A percentile compares a stretch with the other conserved stretches of the same genome.
Conservation (phyloP, 2,888 invertebrate species). For the Cheilosia vernalis region DNA sequence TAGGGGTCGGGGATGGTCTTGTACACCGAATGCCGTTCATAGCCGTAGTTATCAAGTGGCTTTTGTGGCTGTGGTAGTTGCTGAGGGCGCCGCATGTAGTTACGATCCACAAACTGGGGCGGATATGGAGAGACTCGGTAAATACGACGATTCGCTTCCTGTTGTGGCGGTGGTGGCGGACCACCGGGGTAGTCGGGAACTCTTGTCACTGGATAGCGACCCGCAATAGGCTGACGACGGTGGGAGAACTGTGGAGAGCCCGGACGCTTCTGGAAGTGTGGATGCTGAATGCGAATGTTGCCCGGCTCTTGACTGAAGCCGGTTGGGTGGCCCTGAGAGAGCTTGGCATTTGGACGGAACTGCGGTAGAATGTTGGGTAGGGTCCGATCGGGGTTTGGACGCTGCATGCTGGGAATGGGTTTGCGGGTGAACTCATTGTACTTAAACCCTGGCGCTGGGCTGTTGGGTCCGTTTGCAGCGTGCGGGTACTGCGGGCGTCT, state of each 20-base stretch:
- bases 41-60: slow-evolving; percentile 78
- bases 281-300: slow-evolving; percentile 80
- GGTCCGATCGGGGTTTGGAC: slow-evolving; percentile 79
- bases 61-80: slow-evolving; percentile 67
- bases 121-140: slow-evolving; percentile 80
- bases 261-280: slow-evolving; percentile 77
- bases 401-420: slow-evolving; percentile 77
- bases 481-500: slow-evolving; percentile 45
- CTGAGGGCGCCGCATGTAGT: slow-evolving; percentile 78
- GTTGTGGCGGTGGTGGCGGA: slow-evolving; percentile 75
- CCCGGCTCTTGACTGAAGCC: slow-evolving; percentile 81
- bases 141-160: slow-evolving; percentile 80
- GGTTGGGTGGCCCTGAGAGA: slow-evolving; percentile 83
- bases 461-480: slow-evolving; percentile 34
- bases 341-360: slow-evolving; percentile 88
- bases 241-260: slow-evolving; percentile 81
- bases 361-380: slow-evolving; percentile 89
- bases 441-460: slow-evolving; percentile 68
- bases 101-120: slow-evolving; percentile 77
- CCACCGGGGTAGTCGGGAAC: slow-evolving; percentile 78
- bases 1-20: slow-evolving; percentile 76
- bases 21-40: slow-evolving; percentile 79
- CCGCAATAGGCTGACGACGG: slow-evolving; percentile 78
- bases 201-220: slow-evolving; percentile 80
- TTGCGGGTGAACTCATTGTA: slow-evolving; percentile 81